Base-by-base conservation (phyloP, 2,888 invertebrate genomes). In the Opisthograptis luteolata region DNA sequence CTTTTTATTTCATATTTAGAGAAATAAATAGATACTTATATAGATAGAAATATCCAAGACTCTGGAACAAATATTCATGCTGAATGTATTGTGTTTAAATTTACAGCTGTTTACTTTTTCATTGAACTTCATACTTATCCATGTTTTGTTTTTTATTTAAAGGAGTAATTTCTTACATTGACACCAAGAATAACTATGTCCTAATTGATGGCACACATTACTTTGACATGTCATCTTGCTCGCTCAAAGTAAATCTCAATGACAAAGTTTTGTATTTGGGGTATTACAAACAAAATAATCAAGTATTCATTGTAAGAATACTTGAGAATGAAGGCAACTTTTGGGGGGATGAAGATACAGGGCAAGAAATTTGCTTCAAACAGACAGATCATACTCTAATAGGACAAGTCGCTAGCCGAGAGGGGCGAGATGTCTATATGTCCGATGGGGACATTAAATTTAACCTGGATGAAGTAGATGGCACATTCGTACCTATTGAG, bases 401-500 rank as follows among this genome's bases (percentile, higher is more conserved):
- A 4, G 84, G 84, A 5, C 73, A 82, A 71, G 84, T 88, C 15
- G 68, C 69, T 14, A 54, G 64, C 28, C 76, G 84, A 60, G 57
- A 77, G 22, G 79, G 84, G n/a, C 73, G 89, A 2, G 48, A 65
- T 48, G 81, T 91, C 1, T 73, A 69, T 35, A 86, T 94, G 0
- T 91, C 92, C 41, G 92, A 93, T 7, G 87, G 82, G 62, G 86
- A 92, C 45, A 68, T 94, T n/a, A 86, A 79, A 43, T 84, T 95
- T 37, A 90, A 92, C 68, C 81, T 96, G 36, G 93, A 95, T 69
- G 77, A 89, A 35, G 91, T 94, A 0, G 80, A 87, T 58, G 91
- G 93, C 1, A 92, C 92, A 39, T 94, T 95, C 74, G 76, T 95
- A 27, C 95, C 95, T 1, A 79, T 93, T 10, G 83, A 92, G 55